Evolutionary conservation across 2,888 invertebrate genomes (phyloP).

Genomic region (Lapara coniferarum): DNA sequence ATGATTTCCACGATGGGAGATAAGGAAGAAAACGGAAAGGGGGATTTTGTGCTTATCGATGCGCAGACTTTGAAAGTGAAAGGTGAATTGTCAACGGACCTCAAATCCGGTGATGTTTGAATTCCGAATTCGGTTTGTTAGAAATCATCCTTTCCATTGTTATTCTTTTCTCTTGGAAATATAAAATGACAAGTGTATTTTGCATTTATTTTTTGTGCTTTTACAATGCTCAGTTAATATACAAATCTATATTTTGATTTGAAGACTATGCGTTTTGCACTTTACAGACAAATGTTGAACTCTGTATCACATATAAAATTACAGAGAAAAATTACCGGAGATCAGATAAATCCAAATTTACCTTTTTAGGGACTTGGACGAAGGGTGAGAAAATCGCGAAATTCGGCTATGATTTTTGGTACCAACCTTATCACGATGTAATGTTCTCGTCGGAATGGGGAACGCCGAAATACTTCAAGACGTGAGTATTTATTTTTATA

Average conservation of each 20-base stretch:
- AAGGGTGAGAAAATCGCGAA: constrained; percentile 86
- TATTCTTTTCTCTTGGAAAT: background rate
- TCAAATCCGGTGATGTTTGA: constrained; percentile 37
- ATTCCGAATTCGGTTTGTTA: background rate
- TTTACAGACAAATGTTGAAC: no score
- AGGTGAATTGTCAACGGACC: constrained; percentile 72
- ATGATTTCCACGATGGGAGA: constrained; percentile 98
- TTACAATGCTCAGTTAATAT: no score
- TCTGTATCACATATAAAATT: no score
- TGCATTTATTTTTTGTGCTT: no score
- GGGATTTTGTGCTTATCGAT: constrained; percentile 95
- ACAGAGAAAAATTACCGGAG: no score
- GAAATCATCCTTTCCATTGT: background rate
- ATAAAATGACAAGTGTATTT: no score
- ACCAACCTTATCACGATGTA: constrained; percentile 96
- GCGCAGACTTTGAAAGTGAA: constrained; percentile 89
- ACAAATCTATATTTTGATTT: no score
- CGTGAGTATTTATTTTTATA: constrained; percentile 71
- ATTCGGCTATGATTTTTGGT: constrained; percentile 99
- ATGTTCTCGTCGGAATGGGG: constrained; percentile 98
- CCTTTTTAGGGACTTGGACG: constrained; percentile 87
- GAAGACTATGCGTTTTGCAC: no score
- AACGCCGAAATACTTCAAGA: constrained; percentile 90
- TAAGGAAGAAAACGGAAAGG: constrained; percentile 91
- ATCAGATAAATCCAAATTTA: constrained; percentile 20